phyloP scores from a whole-genome alignment of 1,140 invertebrate genomes.

The Hirudo medicinalis region DNA sequence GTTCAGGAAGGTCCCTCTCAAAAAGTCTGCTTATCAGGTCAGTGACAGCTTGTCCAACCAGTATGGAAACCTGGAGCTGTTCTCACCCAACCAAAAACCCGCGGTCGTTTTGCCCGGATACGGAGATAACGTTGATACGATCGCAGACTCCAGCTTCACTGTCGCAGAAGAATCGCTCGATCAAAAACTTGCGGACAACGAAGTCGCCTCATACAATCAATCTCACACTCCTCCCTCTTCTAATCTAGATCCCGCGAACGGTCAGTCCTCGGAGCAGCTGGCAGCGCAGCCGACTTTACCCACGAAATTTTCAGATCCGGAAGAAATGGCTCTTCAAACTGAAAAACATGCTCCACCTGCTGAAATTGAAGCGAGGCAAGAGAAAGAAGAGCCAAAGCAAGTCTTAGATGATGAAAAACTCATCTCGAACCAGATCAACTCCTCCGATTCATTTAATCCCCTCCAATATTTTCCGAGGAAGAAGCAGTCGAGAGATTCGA shows the following conservation, averaged over 20 bases:
- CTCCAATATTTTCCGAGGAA: not conserved
- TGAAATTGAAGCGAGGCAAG: no score
- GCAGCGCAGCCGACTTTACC: not conserved
- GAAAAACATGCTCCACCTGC: not conserved
- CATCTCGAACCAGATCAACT: not conserved
- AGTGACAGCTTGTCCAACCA: not conserved
- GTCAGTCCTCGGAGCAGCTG: not conserved
- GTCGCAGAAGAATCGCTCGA: not conserved
- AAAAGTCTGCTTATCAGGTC: not conserved
- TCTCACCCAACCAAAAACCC: no score
- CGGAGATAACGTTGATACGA: not conserved
- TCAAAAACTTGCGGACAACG: not conserved
- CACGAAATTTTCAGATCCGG: not conserved
- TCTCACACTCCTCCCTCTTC: not conserved
- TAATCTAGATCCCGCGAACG: no score
- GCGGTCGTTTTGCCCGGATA: not conserved
- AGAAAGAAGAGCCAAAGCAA: not conserved
- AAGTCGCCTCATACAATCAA: not conserved
- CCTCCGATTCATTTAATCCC: not conserved
- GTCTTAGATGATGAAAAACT: not conserved
- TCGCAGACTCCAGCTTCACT: not conserved
- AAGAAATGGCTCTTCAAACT: conserved; percentile 1
- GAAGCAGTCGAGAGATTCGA: not conserved
- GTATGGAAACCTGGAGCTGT: not conserved
- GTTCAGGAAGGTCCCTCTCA: conserved; percentile 3